Conservation (phyloP, 2,113 vertebrate species). For the Aythya baeri region DNA sequence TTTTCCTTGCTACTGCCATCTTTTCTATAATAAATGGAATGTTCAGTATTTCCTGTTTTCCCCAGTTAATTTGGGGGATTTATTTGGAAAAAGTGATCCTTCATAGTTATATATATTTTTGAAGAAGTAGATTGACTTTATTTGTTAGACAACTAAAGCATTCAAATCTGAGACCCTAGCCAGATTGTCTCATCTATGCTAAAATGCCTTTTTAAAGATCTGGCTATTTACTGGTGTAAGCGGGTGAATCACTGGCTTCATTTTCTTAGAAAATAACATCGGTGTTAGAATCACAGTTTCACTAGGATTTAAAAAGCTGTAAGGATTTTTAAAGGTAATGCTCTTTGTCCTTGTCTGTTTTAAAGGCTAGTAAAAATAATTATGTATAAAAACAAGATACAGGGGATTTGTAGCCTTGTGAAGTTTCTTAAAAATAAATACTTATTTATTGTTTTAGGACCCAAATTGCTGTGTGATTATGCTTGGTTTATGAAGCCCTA, state of each 20-base stretch:
- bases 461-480: not conserved
- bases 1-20: not conserved
- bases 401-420: not conserved
- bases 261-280: not conserved
- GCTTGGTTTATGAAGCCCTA: not conserved
- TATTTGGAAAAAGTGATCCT: not conserved
- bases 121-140: not conserved
- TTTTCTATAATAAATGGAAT: not conserved
- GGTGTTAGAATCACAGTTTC: not conserved
- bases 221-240: not conserved
- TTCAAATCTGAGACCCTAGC: not conserved
- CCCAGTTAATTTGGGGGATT: not conserved
- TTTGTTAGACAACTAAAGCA: not conserved
- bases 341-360: not conserved
- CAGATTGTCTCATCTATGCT: not conserved
- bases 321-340: not conserved
- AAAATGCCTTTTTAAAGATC: not conserved
- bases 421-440: not conserved
- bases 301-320: not conserved
- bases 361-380: not conserved
- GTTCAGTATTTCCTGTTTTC: not conserved
- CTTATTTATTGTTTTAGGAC: not conserved
- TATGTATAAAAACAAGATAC: not conserved
- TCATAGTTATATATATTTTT: not conserved
- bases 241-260: not conserved